phyloP scores from a whole-genome alignment of 2,113 vertebrate species.

The Lycaon pictus region DNA sequence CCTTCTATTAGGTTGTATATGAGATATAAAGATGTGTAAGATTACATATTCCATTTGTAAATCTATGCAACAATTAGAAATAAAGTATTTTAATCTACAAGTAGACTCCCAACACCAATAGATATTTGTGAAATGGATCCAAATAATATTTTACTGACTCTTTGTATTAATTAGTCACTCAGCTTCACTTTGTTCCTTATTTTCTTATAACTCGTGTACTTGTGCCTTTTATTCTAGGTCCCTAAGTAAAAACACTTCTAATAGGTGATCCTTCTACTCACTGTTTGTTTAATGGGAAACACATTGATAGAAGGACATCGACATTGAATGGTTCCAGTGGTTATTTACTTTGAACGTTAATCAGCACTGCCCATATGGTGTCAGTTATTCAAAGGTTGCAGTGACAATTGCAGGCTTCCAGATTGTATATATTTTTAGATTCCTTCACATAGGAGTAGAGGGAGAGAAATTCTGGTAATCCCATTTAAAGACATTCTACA shows the following conservation, averaged over 20 bases:
- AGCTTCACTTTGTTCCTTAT: background rate
- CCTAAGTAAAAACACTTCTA: background rate
- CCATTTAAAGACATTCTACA: background rate
- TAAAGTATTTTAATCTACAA: background rate
- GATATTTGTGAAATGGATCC: background rate
- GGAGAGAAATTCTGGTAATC: conserved; percentile 3
- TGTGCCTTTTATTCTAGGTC: background rate
- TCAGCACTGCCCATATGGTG: background rate
- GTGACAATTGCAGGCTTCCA: background rate
- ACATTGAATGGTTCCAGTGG: background rate
- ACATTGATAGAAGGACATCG: background rate
- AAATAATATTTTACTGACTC: background rate
- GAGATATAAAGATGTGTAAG: background rate
- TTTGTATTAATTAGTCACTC: background rate
- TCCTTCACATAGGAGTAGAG: background rate
- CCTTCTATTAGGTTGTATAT: background rate
- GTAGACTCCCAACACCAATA: background rate
- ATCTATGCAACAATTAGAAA: background rate
- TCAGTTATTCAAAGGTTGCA: background rate
- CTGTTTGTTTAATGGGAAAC: background rate
- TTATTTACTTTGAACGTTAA: conserved; percentile 29
- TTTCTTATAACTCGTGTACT: background rate
- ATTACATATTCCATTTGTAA: conserved; percentile 22
- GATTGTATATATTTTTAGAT: background rate
- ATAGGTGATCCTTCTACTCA: background rate